phyloP scores from a whole-genome alignment of 2,888 invertebrate species.

The Chrysopilus asiliformis region DNA sequence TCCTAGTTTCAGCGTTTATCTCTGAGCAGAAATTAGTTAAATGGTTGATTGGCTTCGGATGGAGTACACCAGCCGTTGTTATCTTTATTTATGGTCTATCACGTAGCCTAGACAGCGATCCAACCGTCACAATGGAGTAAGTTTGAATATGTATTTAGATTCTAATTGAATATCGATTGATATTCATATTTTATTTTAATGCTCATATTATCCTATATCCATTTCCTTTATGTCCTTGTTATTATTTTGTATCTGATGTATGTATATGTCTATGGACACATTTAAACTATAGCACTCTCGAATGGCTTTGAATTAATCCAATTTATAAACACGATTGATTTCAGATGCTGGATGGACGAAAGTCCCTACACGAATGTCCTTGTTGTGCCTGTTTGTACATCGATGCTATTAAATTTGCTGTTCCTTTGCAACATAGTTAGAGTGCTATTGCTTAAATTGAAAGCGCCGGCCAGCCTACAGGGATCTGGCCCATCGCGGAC shows the following conservation, averaged over 20 bases:
- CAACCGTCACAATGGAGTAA: constrained; percentile 44
- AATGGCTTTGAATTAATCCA: constrained; percentile 2
- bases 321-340: background rate
- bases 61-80: constrained; percentile 62
- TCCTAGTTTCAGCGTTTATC: constrained; percentile 82
- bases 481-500: constrained; percentile 52
- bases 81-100: constrained; percentile 52
- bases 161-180: background rate
- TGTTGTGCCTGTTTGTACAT: constrained; percentile 61
- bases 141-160: constrained; percentile 23
- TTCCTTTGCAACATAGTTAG: constrained; percentile 85
- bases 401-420: constrained; percentile 66
- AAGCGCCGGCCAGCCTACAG: constrained; percentile 52
- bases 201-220: too few relatives aligned
- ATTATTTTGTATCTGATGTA: too few relatives aligned
- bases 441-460: constrained; percentile 68
- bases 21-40: constrained; percentile 73
- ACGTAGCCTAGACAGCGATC: constrained; percentile 42
- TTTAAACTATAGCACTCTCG: background rate
- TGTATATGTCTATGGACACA: constrained; percentile 1
- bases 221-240: too few relatives aligned
- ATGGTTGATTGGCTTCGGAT: constrained; percentile 72
- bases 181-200: too few relatives aligned
- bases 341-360: constrained; percentile 64
- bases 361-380: constrained; percentile 59